Conservation (phyloP, 2,888 invertebrate genomes). For the Melanophora roralis region DNA sequence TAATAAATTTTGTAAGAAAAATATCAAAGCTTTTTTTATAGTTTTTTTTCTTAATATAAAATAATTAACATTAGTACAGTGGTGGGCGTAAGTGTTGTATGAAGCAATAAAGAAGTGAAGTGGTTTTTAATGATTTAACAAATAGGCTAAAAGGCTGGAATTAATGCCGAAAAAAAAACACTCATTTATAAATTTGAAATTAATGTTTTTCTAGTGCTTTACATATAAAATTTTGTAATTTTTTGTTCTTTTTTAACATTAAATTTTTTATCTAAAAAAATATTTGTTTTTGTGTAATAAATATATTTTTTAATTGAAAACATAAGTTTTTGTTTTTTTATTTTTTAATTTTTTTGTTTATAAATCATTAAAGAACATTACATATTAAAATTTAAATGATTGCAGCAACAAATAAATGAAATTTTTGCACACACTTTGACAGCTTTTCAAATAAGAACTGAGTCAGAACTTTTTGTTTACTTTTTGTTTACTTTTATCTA, state of each 20-base stretch:
- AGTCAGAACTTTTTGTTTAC: background rate
- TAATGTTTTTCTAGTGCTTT: background rate
- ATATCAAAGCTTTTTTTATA: background rate
- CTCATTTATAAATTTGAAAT: constrained; percentile 24
- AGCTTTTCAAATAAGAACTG: constrained; percentile 22
- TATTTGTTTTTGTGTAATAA: background rate
- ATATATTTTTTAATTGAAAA: background rate
- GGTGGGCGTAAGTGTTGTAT: constrained; percentile 27
- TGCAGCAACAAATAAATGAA: constrained; percentile 61
- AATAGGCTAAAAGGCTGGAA: constrained; percentile 49
- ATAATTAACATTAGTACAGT: background rate
- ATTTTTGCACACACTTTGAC: constrained; percentile 59
- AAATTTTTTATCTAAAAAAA: background rate
- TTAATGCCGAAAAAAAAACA: constrained; percentile 11
- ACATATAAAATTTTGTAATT: constrained; percentile 28
- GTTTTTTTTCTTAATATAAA: background rate
- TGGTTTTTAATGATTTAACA: background rate
- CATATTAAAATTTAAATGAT: constrained; percentile 56
- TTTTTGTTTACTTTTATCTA: background rate
- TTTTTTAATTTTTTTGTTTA: no score
- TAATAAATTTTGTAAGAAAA: constrained; percentile 21
- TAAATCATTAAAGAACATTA: constrained; percentile 30
- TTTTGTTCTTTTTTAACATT: background rate
- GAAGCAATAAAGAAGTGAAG: constrained; percentile 7
- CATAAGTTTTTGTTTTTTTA: background rate